Evolutionary conservation across 1,140 invertebrate species (phyloP).

Genomic region (Alviniconcha marisindica): DNA sequence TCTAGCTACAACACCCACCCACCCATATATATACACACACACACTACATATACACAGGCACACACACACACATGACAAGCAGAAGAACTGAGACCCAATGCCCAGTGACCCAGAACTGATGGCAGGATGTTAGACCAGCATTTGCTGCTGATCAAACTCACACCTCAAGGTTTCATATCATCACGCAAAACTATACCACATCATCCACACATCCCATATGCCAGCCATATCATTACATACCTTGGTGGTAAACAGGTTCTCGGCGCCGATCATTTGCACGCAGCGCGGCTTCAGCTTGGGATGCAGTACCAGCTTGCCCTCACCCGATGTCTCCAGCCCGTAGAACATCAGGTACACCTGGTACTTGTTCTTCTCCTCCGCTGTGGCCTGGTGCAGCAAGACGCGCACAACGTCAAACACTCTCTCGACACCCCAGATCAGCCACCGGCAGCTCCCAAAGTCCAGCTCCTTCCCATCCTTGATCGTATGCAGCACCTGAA

Average conservation of each 20-base stretch:
- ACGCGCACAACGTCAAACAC: conserved; percentile 42
- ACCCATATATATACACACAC: too few species aligned
- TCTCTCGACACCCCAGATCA: neutral
- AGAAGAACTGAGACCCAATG: too few species aligned
- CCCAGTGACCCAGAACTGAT: too few species aligned
- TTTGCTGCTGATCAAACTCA: too few species aligned
- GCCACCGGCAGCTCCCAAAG: neutral
- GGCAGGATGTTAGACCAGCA: too few species aligned
- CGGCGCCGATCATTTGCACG: conserved; percentile 36
- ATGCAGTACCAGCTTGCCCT: conserved; percentile 40
- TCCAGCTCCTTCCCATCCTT: neutral
- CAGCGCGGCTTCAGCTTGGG: conserved; percentile 54
- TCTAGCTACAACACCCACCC: too few species aligned
- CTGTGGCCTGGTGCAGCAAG: conserved; percentile 36
- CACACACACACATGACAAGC: too few species aligned
- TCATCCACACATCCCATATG: too few species aligned
- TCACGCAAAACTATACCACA: too few species aligned
- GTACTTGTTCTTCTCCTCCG: conserved; percentile 33
- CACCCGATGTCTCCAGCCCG: conserved; percentile 46
- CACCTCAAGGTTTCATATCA: too few species aligned
- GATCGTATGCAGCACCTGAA: neutral
- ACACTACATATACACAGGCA: too few species aligned
- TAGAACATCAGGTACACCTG: conserved; percentile 55
- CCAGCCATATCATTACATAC: too few species aligned
- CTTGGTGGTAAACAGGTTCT: conserved; percentile 6